These are phyloP conservation scores for Spodoptera frugiperda DNA, from an alignment of 1,140 invertebrate species.

Conservation along the genomic window DNA sequence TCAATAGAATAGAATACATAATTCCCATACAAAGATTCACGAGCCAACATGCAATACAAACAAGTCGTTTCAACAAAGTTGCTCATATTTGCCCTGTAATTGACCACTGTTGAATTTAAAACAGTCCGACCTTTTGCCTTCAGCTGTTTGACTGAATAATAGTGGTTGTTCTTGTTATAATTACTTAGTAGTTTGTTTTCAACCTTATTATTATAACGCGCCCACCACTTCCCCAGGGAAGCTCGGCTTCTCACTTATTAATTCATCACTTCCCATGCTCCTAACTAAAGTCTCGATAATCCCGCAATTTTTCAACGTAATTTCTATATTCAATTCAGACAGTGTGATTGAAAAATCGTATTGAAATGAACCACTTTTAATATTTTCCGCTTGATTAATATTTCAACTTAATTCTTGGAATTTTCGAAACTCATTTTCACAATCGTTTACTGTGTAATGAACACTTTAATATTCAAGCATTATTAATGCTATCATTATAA, in stretches of 20 bases:
- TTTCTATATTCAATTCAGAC: slow-evolving; percentile 11
- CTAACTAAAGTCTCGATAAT: slow-evolving; percentile 59
- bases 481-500: slow-evolving; percentile 33
- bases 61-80: slow-evolving; percentile 52
- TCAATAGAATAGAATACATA: slow-evolving; percentile 24
- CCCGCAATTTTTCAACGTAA: slow-evolving; percentile 52
- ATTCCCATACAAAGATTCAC: slow-evolving; percentile 29
- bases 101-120: slow-evolving; percentile 73
- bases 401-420: slow-evolving; percentile 35
- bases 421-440: slow-evolving; percentile 30
- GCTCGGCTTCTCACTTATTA: slow-evolving; percentile 70
- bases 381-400: slow-evolving; percentile 28
- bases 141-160: slow-evolving; percentile 78
- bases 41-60: slow-evolving; percentile 27
- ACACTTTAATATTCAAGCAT: slow-evolving; percentile 32
- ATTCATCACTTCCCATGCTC: slow-evolving; percentile 70
- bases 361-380: slow-evolving; percentile 16
- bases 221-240: slow-evolving; percentile 70
- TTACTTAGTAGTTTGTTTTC: slow-evolving; percentile 80
- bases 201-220: slow-evolving; percentile 76
- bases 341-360: slow-evolving; percentile 3
- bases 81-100: slow-evolving; percentile 61
- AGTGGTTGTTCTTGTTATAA: slow-evolving; percentile 78
- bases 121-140: slow-evolving; percentile 64
- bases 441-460: slow-evolving; percentile 30